Conservation (phyloP, 2,113 vertebrate species). For the Etia nguti region DNA sequence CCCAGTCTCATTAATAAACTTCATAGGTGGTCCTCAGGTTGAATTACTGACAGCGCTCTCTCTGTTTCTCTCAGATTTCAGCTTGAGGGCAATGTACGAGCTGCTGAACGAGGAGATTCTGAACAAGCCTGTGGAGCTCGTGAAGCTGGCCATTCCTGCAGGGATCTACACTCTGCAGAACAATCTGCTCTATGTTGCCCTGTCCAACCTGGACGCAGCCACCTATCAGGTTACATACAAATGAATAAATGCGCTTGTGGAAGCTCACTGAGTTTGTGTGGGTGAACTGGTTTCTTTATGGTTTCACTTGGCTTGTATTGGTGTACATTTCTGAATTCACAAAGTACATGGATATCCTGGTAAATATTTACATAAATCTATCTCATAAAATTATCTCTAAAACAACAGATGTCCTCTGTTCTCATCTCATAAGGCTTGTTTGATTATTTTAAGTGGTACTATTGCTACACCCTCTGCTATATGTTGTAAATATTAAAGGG, state of each 20-base stretch:
- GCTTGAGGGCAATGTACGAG: constrained; percentile 75
- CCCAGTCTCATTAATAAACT: not conserved
- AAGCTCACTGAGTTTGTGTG: not conserved
- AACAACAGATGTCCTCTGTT: not conserved
- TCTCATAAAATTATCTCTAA: not conserved
- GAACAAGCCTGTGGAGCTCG: constrained; percentile 85
- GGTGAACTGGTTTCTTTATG: not conserved
- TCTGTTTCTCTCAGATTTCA: constrained; percentile 76
- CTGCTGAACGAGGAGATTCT: constrained; percentile 88
- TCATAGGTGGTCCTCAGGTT: not conserved
- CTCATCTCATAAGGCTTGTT: not conserved
- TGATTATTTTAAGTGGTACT: not conserved
- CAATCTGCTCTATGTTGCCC: constrained; percentile 93
- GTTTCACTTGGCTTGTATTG: not conserved
- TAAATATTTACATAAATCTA: not conserved
- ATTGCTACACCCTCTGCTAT: not conserved
- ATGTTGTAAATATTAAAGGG: not conserved
- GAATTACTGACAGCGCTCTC: not conserved
- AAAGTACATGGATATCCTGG: not conserved
- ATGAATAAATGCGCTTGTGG: not conserved
- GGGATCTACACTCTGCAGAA: constrained; percentile 98
- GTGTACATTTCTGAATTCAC: not conserved
- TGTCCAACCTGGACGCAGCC: constrained; percentile 96
- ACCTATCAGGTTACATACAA: constrained; percentile 60
- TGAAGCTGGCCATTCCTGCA: constrained; percentile 94